phyloP scores from a whole-genome alignment of 2,888 invertebrate species.

The Rhyacophila evoluta region DNA sequence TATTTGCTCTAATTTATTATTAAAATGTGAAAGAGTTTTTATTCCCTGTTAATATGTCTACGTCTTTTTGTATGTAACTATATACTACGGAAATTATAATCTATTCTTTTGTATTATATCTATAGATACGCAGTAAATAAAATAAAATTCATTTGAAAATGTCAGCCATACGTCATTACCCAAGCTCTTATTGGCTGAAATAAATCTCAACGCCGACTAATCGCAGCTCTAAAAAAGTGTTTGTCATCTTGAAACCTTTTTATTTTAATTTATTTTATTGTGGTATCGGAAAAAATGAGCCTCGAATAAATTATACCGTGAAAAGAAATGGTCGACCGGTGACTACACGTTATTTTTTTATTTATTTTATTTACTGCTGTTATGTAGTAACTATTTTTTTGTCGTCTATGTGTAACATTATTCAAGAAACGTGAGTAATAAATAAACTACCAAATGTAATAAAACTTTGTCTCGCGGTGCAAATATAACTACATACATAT shows the following conservation, averaged over 20 bases:
- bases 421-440: neutral
- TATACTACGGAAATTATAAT: no score
- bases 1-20: no score
- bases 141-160: no score
- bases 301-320: neutral
- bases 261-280: conserved; percentile 19
- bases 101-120: no score
- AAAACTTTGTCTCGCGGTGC: no score
- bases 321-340: neutral
- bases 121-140: no score
- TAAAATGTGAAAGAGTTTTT: no score
- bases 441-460: no score
- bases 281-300: neutral
- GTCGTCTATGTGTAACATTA: neutral
- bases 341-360: neutral
- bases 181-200: neutral
- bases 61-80: no score
- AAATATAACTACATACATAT: no score
- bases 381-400: neutral
- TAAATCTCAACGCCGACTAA: neutral
- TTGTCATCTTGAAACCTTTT: conserved; percentile 14
- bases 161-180: neutral
- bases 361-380: neutral
- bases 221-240: neutral
- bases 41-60: no score